Conservation (phyloP, 2,888 invertebrate genomes). For the Cryptosula pallasiana region DNA sequence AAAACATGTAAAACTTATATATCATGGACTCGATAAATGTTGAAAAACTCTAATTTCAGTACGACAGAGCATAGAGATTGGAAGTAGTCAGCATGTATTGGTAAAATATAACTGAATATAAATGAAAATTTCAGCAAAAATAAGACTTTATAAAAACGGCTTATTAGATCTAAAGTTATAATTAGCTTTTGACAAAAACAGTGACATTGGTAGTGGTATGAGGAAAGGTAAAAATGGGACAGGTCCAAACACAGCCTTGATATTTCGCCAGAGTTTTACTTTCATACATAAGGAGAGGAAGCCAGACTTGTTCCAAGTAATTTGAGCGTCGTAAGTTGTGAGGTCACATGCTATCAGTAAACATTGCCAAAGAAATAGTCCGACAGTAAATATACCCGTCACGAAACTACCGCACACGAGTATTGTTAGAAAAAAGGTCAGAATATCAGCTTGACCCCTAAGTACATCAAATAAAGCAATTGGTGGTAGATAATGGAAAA, state of each 20-base stretch:
- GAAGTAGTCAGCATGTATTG: no score
- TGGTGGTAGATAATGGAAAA: background rate
- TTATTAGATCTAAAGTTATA: background rate
- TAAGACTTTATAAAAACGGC: background rate
- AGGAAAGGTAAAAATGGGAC: background rate
- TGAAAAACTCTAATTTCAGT: no score
- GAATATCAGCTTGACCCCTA: background rate
- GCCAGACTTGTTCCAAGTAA: background rate
- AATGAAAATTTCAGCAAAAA: no score
- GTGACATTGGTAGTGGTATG: background rate
- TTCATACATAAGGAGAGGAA: background rate
- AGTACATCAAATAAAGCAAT: background rate
- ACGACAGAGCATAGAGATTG: no score
- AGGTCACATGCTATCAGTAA: background rate
- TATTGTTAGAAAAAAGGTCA: background rate
- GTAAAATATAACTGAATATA: no score
- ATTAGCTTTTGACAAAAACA: background rate
- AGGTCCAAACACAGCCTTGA: background rate
- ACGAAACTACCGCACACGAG: background rate
- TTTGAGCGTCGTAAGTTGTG: background rate
- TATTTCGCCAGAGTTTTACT: background rate
- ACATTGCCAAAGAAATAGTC: background rate
- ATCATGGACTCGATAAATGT: no score
- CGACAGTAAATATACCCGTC: background rate
- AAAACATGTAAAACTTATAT: no score